A percentile compares a stretch with the other conserved stretches of the same genome.
Evolutionary conservation across 2,888 invertebrate genomes (phyloP).

Genomic region (Leuctra nigra): DNA sequence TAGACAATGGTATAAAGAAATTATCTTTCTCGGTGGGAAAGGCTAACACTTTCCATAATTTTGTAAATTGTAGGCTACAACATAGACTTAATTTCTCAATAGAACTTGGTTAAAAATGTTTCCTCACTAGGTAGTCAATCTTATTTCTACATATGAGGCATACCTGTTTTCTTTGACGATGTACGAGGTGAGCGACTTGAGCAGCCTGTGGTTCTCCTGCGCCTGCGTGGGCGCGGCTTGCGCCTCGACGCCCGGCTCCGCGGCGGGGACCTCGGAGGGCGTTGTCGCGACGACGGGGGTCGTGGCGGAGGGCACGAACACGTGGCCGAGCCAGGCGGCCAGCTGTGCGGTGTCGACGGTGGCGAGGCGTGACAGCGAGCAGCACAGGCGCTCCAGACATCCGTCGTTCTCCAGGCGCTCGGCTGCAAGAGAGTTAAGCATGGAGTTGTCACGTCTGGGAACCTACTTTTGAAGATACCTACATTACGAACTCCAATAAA

Average conservation of each 20-base stretch:
- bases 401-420: constrained; percentile 56
- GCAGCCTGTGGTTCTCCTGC: constrained; percentile 61
- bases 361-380: constrained; percentile 58
- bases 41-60: no score
- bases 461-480: not conserved
- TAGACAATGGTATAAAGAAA: no score
- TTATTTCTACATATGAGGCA: no score
- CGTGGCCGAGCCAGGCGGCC: constrained; percentile 58
- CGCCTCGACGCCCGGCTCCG: constrained; percentile 22
- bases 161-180: constrained; percentile 59
- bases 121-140: no score
- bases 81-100: no score
- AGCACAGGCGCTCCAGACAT: constrained; percentile 58
- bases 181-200: constrained; percentile 63
- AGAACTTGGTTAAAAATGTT: no score
- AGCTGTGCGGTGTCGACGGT: constrained; percentile 55
- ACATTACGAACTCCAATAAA: no score
- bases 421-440: constrained; percentile 37
- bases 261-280: not conserved
- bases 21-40: no score
- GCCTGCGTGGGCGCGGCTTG: constrained; percentile 39
- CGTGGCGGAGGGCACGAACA: constrained; percentile 43
- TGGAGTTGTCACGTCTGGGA: not conserved
- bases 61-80: no score
- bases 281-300: constrained; percentile 39